Conservation (phyloP, 2,888 invertebrate species). For the Erpobdella octoculata region DNA sequence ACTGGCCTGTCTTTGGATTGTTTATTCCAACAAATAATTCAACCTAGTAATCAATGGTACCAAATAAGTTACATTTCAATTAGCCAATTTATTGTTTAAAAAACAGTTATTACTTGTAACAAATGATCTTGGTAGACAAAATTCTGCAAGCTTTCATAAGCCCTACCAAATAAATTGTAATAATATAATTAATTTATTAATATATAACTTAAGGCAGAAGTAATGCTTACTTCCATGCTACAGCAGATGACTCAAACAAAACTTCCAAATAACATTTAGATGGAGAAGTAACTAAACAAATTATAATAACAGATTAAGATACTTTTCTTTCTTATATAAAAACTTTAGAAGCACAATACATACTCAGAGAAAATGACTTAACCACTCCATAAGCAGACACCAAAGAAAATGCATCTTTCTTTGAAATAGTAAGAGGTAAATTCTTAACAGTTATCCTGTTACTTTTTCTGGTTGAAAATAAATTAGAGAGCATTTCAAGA, state of each 20-base stretch:
- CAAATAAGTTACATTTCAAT: background rate
- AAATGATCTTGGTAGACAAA: slow-evolving; percentile 12
- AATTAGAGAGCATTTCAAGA: no score
- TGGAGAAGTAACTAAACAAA: background rate
- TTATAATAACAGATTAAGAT: background rate
- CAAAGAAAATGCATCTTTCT: background rate
- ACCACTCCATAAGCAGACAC: slow-evolving; percentile 2
- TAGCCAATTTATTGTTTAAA: background rate
- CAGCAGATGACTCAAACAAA: slow-evolving; percentile 1
- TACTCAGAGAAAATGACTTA: background rate
- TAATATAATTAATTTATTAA: background rate
- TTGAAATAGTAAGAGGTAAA: background rate
- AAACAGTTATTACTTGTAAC: slow-evolving; percentile 12
- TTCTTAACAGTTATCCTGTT: slow-evolving; percentile 18
- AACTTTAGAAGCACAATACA: background rate
- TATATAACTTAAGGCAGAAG: background rate
- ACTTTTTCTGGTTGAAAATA: slow-evolving; percentile 10
- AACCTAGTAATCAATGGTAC: slow-evolving; percentile 7
- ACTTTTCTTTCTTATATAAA: background rate
- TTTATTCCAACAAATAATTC: slow-evolving; percentile 12
- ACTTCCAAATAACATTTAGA: slow-evolving; percentile 11
- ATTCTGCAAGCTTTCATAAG: slow-evolving; percentile 26
- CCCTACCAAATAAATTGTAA: slow-evolving; percentile 15
- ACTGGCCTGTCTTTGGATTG: background rate
- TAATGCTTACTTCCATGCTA: slow-evolving; percentile 13